Evolutionary conservation across 1,140 invertebrate species (phyloP), one percentile per base, ranked within the genome.

Genomic region (Pseudomyrmex sp.): DNA sequence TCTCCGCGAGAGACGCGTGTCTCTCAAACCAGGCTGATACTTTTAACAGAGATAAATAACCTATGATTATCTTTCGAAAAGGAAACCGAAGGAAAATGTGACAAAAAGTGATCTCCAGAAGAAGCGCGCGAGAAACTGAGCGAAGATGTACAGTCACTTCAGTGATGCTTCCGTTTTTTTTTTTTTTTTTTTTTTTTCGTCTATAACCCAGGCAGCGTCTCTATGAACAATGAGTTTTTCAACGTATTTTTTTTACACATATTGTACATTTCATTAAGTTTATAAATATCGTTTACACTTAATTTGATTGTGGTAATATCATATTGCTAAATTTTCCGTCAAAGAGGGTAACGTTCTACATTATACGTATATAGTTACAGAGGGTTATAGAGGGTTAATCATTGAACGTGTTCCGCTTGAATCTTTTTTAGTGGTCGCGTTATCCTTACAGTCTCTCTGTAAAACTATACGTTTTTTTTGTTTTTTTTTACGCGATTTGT

Each of bases 301-400:
- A 13, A 52, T 52, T 52, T 52, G 9, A 52, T 52, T 48, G 46
- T 18, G 10, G 26, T 26, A 23, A 50, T 48, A n/a, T 65, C 12
- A 13, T 56, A 44, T 79, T n/a, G 35, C 18, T 44, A 12, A 9
- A 35, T 9, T 54, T 79, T 48, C 12, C 61, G 61, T n/a, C 35
- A 35, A 35, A 35, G 12, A 23, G 10, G n/a, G 20, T n/a, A 56
- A 3, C 10, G 74, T 35, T 66, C 18, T 35, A 35, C 35, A 35
- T 35, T 35, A 35, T 35, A 35, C 35, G 35, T 35, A n/a, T 46
- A 35, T 50, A 7, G n/a, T 35, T 56, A 23, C 46, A 35, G 50
- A 35, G 62, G 61, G 20, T 76, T 66, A 44, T 20, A 35, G 58
- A 68, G 35, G 52, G 13, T 79, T 79, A 20, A 79, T 79, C 35